These are phyloP conservation scores for Petrolisthes manimaculis DNA, from an alignment of 2,888 invertebrate genomes.

Conservation along the genomic window DNA sequence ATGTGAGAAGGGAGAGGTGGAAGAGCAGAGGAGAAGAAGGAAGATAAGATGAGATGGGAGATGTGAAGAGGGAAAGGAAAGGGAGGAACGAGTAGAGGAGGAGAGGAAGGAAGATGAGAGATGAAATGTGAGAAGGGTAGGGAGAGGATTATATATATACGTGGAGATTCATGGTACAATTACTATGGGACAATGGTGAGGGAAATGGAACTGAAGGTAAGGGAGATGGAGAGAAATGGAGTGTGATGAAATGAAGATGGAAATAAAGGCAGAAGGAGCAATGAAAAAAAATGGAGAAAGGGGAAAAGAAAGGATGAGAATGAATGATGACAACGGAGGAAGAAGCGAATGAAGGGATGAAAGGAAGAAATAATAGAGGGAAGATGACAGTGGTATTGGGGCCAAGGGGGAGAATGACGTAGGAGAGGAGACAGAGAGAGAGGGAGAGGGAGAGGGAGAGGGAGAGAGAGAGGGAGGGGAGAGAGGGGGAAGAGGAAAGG, in stretches of 20 bases:
- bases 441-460: background rate
- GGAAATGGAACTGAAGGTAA: background rate
- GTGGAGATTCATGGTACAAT: too few species aligned
- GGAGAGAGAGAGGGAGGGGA: background rate
- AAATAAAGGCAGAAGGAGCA: background rate
- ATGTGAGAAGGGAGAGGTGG: too few species aligned
- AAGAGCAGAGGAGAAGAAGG: too few species aligned
- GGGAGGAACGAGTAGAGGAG: background rate
- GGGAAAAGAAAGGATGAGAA: background rate
- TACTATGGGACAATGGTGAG: too few species aligned
- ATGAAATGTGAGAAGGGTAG: too few species aligned
- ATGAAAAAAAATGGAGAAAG: too few species aligned
- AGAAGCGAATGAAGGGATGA: background rate
- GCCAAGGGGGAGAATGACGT: background rate
- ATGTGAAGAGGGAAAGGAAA: background rate
- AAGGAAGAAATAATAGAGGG: background rate
- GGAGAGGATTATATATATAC: too few species aligned
- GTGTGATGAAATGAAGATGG: background rate
- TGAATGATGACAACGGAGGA: background rate
- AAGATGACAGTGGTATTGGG: background rate
- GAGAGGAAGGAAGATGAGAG: background rate
- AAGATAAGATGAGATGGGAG: background rate
- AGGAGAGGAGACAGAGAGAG: background rate
- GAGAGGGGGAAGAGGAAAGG: background rate
- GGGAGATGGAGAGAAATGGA: background rate